Percentiles rank a stretch among this genome's conserved stretches.
phyloP scores from a whole-genome alignment of 2,113 vertebrate genomes.

The Cricetomys ansorgei region DNA sequence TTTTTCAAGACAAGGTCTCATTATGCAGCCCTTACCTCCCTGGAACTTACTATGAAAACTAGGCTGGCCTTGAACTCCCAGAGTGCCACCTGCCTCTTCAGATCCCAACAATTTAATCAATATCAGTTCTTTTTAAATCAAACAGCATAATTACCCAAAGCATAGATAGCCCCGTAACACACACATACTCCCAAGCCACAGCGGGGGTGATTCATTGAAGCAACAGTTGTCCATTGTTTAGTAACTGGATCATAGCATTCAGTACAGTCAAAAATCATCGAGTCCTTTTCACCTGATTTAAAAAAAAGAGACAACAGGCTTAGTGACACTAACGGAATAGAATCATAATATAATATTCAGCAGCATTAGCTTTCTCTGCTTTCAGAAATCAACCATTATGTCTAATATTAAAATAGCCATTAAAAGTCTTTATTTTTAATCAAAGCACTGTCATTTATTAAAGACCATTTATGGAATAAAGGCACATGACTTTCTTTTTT shows the following conservation, averaged over 20 bases:
- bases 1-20: not conserved
- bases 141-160: slow-evolving; percentile 90
- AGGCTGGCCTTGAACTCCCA: not conserved
- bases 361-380: slow-evolving; percentile 36
- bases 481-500: slow-evolving; percentile 2
- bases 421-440: slow-evolving; percentile 63
- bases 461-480: slow-evolving; percentile 52
- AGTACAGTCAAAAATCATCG: slow-evolving; percentile 98
- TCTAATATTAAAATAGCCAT: slow-evolving; percentile 53
- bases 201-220: slow-evolving; percentile 96
- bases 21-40: not conserved
- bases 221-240: slow-evolving; percentile 96
- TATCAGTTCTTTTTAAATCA: slow-evolving; percentile 42
- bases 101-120: slow-evolving; percentile 54
- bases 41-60: not conserved
- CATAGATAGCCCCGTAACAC: slow-evolving; percentile 96
- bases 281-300: slow-evolving; percentile 94
- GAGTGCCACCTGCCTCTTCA: not conserved
- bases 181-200: slow-evolving; percentile 96
- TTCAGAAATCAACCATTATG: slow-evolving; percentile 51
- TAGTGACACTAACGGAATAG: slow-evolving; percentile 28
- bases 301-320: slow-evolving; percentile 58
- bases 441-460: slow-evolving; percentile 43
- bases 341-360: slow-evolving; percentile 45
- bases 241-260: slow-evolving; percentile 97